phyloP scores from a whole-genome alignment of 2,113 vertebrate genomes.

The Apistogramma diplotaenia region DNA sequence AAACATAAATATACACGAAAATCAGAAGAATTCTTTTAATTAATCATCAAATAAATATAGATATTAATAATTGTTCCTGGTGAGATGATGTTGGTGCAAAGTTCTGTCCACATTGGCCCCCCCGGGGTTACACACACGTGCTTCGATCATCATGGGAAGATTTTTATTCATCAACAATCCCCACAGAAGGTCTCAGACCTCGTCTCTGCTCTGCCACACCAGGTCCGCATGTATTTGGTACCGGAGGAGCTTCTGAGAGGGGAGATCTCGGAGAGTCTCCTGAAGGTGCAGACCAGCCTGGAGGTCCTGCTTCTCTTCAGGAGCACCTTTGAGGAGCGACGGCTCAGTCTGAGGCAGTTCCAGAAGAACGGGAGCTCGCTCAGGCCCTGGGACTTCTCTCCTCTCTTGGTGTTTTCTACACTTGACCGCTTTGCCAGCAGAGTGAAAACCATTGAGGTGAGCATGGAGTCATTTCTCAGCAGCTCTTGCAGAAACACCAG shows the following conservation, averaged over 20 bases:
- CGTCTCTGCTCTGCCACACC: not conserved
- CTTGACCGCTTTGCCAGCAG: slow-evolving; percentile 82
- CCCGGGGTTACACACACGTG: too few species aligned
- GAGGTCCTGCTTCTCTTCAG: slow-evolving; percentile 80
- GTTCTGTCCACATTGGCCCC: too few species aligned
- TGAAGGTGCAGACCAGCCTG: slow-evolving; percentile 75
- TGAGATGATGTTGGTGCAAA: too few species aligned
- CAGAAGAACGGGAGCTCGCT: slow-evolving; percentile 72
- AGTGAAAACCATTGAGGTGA: slow-evolving; percentile 80
- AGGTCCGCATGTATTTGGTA: slow-evolving; percentile 82
- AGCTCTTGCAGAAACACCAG: not conserved
- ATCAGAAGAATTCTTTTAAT: too few species aligned
- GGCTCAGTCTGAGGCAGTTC: slow-evolving; percentile 75
- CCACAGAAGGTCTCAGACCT: too few species aligned
- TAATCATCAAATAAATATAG: too few species aligned
- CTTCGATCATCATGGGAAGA: too few species aligned
- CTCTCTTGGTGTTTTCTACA: slow-evolving; percentile 78
- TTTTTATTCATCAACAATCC: too few species aligned
- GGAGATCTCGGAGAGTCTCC: slow-evolving; percentile 83
- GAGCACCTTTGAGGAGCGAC: slow-evolving; percentile 75
- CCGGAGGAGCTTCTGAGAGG: slow-evolving; percentile 88
- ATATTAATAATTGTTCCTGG: too few species aligned
- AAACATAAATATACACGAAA: too few species aligned
- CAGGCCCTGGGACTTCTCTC: slow-evolving; percentile 83
- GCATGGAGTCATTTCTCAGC: not conserved